phyloP scores from a whole-genome alignment of 2,113 vertebrate genomes.

The Zapornia atra region DNA sequence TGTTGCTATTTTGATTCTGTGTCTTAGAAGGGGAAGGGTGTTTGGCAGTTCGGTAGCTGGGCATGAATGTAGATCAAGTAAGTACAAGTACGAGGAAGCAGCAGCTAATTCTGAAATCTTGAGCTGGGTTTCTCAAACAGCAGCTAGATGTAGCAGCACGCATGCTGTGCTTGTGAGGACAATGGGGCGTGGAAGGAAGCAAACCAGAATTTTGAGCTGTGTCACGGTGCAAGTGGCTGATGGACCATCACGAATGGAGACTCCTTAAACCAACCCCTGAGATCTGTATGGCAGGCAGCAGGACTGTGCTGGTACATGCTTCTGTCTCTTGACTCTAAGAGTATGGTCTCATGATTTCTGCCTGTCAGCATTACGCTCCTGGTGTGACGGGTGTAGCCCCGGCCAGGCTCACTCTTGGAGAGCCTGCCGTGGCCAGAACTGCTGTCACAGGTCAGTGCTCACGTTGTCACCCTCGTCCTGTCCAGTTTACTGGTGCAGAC shows the following conservation, averaged over 20 bases:
- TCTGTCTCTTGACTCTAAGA: neutral
- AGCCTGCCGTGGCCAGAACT: neutral
- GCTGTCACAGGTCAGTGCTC: neutral
- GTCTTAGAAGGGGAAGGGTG: neutral
- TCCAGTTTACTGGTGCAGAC: neutral
- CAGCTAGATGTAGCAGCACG: neutral
- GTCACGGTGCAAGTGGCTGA: neutral
- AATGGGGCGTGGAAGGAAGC: neutral
- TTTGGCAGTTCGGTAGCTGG: neutral
- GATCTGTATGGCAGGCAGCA: neutral
- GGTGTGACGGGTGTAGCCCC: neutral
- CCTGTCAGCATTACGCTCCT: too few species aligned
- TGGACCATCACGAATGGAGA: neutral
- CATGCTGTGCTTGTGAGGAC: neutral
- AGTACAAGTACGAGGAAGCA: neutral
- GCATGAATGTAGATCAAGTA: neutral
- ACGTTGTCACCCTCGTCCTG: rapidly evolving
- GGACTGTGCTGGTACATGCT: neutral
- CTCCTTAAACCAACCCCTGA: neutral
- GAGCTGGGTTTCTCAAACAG: neutral
- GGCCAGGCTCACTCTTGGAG: neutral
- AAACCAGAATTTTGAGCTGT: neutral
- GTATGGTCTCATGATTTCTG: neutral
- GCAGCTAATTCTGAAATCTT: neutral
- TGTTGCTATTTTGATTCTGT: neutral